A percentile compares a stretch with the other conserved stretches of the same genome.
Conservation (phyloP, 2,113 vertebrate genomes). For the Corydoras sp. region DNA sequence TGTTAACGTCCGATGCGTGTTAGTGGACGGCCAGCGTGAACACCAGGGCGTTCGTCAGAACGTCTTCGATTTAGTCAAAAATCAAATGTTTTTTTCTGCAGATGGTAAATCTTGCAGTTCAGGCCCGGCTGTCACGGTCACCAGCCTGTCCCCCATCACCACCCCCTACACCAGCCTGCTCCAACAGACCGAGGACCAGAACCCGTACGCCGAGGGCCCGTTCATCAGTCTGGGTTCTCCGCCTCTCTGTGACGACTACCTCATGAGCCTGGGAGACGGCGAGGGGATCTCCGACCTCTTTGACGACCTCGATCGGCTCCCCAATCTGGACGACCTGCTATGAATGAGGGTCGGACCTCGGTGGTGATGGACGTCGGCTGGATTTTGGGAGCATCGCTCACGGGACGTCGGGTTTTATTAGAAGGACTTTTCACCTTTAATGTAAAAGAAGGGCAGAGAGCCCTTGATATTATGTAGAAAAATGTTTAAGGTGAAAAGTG, state of each 20-base stretch:
- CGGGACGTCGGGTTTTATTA: too few relatives aligned
- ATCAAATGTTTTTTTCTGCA: not conserved
- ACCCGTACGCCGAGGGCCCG: constrained; percentile 57
- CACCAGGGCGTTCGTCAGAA: too few relatives aligned
- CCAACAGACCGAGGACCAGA: constrained; percentile 67
- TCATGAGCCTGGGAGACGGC: constrained; percentile 75
- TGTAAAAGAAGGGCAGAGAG: too few relatives aligned
- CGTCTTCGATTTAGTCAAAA: too few relatives aligned
- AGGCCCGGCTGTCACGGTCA: constrained; percentile 53
- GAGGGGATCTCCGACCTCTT: constrained; percentile 85
- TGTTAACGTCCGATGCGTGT: too few relatives aligned
- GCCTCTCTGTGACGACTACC: constrained; percentile 75
- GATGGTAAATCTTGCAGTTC: not conserved
- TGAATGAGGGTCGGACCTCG: constrained; percentile 1
- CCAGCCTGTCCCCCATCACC: constrained; percentile 67
- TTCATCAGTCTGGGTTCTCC: constrained; percentile 78
- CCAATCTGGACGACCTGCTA: constrained; percentile 69
- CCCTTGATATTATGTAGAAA: too few relatives aligned
- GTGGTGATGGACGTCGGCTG: too few relatives aligned
- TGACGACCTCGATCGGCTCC: constrained; percentile 75
- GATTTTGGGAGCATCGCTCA: too few relatives aligned
- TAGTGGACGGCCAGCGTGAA: too few relatives aligned
- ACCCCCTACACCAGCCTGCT: constrained; percentile 71
- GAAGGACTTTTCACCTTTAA: too few relatives aligned
- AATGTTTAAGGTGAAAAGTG: too few relatives aligned